These are phyloP conservation scores for Chlorops oryzae DNA, from an alignment of 1,140 invertebrate species.

Conservation along the genomic window DNA sequence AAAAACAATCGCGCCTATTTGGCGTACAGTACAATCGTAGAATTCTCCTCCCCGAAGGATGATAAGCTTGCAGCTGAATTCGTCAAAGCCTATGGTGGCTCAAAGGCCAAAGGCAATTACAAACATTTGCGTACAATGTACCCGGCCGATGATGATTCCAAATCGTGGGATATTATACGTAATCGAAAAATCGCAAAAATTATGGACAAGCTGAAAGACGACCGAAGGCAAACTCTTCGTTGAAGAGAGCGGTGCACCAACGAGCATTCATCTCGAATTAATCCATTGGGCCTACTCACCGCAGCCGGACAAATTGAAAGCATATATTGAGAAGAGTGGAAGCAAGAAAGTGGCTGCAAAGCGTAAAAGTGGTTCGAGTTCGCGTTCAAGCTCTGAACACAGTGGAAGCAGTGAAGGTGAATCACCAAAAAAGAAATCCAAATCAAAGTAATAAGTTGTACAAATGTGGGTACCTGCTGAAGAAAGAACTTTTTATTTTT, in stretches of 20 bases:
- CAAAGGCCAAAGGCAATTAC: slow-evolving; percentile 56
- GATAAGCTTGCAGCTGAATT: slow-evolving; percentile 36
- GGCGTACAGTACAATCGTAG: slow-evolving; percentile 20
- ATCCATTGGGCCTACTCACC: slow-evolving; percentile 63
- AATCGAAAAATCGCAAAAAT: slow-evolving; percentile 54
- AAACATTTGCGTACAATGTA: slow-evolving; percentile 57
- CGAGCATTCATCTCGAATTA: slow-evolving; percentile 55
- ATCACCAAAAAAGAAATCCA: slow-evolving; percentile 32
- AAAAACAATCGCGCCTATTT: slow-evolving; percentile 59
- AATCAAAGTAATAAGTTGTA: slow-evolving; percentile 9
- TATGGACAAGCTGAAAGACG: slow-evolving; percentile 52
- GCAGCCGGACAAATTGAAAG: slow-evolving; percentile 50
- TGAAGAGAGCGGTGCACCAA: slow-evolving; percentile 53
- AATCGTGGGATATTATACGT: slow-evolving; percentile 59
- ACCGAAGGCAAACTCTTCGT: slow-evolving; percentile 53
- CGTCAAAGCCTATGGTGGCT: slow-evolving; percentile 34
- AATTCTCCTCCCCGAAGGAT: slow-evolving; percentile 42
- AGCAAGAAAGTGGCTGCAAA: slow-evolving; percentile 21
- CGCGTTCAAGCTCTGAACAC: slow-evolving; percentile 13
- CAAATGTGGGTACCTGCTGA: no score
- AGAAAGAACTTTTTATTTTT: no score
- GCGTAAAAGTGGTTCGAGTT: slow-evolving; percentile 25
- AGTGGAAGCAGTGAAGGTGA: slow-evolving; percentile 15
- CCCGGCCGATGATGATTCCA: slow-evolving; percentile 50
- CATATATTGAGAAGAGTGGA: slow-evolving; percentile 23